Base-by-base conservation (phyloP, 2,113 vertebrate species). In the Psammodynastes pulverulentus region DNA sequence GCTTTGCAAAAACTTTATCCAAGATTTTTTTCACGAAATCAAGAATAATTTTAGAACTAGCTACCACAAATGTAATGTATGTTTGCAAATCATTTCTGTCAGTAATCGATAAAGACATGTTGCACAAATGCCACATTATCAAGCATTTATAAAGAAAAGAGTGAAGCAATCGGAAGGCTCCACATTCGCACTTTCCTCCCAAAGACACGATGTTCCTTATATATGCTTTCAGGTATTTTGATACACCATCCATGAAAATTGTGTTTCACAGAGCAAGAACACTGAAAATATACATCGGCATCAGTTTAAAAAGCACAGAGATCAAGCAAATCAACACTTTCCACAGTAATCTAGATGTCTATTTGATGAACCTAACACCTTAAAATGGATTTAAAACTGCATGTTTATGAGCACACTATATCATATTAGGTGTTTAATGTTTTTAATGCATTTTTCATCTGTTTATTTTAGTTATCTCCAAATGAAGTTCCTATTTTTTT, bases 391-490 rank as follows among this genome's bases (percentile, higher is more conserved):
- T 0, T 0, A 45, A 10, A 90, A 89, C 7, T 21, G 10, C 51
- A 0, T 0, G 26, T 26, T 53, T 26, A 0, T 0, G 2, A 86
- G 7, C 52, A 4, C 9, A 43, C 12, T 84, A 9, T 29, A 89
- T 72, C 43, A 53, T 58, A 51, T 79, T 90, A 43, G 34, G 0
- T 84, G 19, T 43, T 84, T 21, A 90, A 54, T 19, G 19, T 53
- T 84, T 56, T 29, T 13, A n/a, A 54, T 10, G 10, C 9, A 72
- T 87, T 1, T 3, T 48, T 51, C 39, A 46, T 72, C 86, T 5
- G 39, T 89, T 92, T 89, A 87, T 88, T 92, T 94, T 90, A 86
- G 56, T 88, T 88, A 43, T 62, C 91, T 84, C 86, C 52, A 17
- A 9, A 94, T 89, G 87, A 84, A 90, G 58, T 72, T 86, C 45